These are phyloP conservation scores for Cephus pygmeus DNA, from an alignment of 2,888 invertebrate species.

Conservation along the genomic window DNA sequence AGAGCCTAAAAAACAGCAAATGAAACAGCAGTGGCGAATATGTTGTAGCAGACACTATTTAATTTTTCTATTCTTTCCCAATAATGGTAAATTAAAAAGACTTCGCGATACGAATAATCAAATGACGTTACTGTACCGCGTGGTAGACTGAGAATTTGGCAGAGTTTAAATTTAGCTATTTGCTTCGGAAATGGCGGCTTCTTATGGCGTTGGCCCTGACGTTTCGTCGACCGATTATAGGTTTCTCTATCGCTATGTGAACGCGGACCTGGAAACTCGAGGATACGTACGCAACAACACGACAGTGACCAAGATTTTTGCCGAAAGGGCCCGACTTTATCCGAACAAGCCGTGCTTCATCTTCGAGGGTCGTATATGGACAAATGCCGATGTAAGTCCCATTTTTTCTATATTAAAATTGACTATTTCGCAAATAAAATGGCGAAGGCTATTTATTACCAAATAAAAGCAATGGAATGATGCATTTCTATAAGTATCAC, in stretches of 20 bases:
- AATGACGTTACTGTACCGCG: not conserved
- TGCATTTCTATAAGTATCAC: not conserved
- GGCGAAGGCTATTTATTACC: not conserved
- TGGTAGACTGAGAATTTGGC: not conserved
- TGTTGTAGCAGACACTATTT: not conserved
- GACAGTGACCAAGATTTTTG: conserved; percentile 74
- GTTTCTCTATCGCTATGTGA: conserved; percentile 71
- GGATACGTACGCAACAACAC: conserved; percentile 70
- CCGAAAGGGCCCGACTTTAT: conserved; percentile 69
- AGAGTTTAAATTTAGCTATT: not conserved
- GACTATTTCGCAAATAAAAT: not conserved
- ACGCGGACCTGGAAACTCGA: conserved; percentile 68
- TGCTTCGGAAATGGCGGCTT: not conserved
- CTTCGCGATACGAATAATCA: not conserved
- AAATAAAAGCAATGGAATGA: not conserved
- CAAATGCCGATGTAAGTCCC: conserved; percentile 72
- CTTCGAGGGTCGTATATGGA: conserved; percentile 76
- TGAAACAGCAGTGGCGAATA: not conserved
- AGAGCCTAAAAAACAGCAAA: no score
- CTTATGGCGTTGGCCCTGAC: not conserved
- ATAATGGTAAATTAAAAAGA: not conserved
- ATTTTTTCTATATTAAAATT: not conserved
- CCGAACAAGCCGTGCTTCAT: conserved; percentile 77
- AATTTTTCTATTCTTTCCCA: not conserved
- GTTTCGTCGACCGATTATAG: conserved; percentile 54